Conservation (phyloP, 1,140 invertebrate genomes). For the Zaprionus ornatus region DNA sequence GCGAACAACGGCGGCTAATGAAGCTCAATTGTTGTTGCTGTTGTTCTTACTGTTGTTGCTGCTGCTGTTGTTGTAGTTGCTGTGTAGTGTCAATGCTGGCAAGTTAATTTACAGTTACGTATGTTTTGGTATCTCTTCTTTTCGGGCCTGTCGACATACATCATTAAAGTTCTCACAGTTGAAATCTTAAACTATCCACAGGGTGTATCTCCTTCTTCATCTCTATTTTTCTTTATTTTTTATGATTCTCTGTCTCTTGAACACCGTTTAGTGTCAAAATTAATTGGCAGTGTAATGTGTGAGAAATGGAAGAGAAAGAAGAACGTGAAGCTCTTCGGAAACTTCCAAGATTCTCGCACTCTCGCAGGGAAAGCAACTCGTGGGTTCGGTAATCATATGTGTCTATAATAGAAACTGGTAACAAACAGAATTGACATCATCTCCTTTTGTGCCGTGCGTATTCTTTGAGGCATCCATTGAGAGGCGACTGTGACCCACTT, state of each 20-base stretch:
- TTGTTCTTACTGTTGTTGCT: neutral
- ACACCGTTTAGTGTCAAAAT: slow-evolving; percentile 27
- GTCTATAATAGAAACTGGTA: neutral
- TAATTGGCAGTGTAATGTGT: slow-evolving; percentile 32
- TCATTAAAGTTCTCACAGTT: slow-evolving; percentile 48
- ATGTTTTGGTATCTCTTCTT: slow-evolving; percentile 13
- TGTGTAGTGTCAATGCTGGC: slow-evolving; percentile 55
- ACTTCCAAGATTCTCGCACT: neutral
- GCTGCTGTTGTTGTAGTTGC: neutral
- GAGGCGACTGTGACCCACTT: slow-evolving; percentile 38
- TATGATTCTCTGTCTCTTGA: neutral
- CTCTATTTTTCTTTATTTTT: neutral
- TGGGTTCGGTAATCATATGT: neutral
- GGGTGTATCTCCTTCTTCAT: neutral
- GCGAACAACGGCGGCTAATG: slow-evolving; percentile 33
- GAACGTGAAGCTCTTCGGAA: neutral
- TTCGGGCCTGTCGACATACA: slow-evolving; percentile 31
- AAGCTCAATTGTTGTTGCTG: slow-evolving; percentile 52
- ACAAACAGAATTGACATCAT: neutral
- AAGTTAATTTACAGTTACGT: slow-evolving; percentile 68
- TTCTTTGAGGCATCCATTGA: slow-evolving; percentile 11
- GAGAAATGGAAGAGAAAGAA: neutral
- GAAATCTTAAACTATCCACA: slow-evolving; percentile 5
- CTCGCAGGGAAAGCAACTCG: neutral
- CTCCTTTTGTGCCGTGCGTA: neutral